A percentile compares a stretch with the other conserved stretches of the same genome.
Conservation (phyloP, 1,140 invertebrate genomes). For the Heliconius hermathena region DNA sequence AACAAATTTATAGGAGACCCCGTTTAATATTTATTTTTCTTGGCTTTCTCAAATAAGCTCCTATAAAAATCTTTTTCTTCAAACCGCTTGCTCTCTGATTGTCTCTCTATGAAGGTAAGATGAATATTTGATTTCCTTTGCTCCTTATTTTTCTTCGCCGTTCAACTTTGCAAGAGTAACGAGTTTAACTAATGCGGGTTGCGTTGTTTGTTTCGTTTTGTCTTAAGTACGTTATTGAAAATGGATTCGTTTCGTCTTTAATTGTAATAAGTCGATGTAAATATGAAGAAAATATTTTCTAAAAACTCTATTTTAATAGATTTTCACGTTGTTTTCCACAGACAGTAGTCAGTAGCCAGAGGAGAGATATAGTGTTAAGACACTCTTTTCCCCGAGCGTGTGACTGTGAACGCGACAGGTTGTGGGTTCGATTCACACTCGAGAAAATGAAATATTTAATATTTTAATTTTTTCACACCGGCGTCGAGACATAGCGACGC, state of each 20-base stretch:
- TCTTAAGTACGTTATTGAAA: not conserved
- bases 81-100: conserved; percentile 24
- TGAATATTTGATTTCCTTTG: conserved; percentile 29
- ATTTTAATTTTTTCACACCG: too few relatives aligned
- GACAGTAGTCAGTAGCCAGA: too few relatives aligned
- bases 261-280: not conserved
- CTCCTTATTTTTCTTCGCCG: conserved; percentile 31
- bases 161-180: conserved; percentile 32
- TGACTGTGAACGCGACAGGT: too few relatives aligned
- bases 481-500: too few relatives aligned
- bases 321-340: too few relatives aligned
- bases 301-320: too few relatives aligned
- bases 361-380: too few relatives aligned
- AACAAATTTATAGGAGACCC: conserved; percentile 12
- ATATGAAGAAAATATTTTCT: not conserved
- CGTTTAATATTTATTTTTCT: conserved; percentile 22
- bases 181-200: conserved; percentile 26
- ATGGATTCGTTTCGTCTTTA: not conserved
- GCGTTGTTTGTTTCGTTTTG: not conserved
- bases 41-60: conserved; percentile 19
- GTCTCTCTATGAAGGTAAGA: conserved; percentile 25
- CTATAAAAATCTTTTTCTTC: conserved; percentile 22
- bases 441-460: too few relatives aligned
- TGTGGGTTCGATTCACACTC: too few relatives aligned
- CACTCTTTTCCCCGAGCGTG: too few relatives aligned